Percentiles rank a stretch among this genome's conserved stretches.
Conservation (phyloP, 2,888 invertebrate genomes). For the Raillietiella orientalis region DNA sequence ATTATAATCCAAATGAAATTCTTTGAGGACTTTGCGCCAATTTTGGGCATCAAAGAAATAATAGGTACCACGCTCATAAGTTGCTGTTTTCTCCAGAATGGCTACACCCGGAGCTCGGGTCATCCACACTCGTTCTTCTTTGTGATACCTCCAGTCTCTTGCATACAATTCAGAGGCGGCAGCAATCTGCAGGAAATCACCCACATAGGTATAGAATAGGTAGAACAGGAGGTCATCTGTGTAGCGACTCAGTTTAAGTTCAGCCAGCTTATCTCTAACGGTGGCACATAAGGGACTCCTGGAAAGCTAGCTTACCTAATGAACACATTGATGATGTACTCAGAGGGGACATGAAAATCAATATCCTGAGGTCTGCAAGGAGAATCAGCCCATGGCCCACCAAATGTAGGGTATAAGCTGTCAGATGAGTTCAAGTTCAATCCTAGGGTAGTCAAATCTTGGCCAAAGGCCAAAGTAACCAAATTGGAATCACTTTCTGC, state of each 20-base stretch:
- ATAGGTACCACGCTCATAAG: constrained; percentile 94
- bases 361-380: constrained; percentile 96
- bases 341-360: constrained; percentile 89
- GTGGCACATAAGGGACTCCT: background rate
- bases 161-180: constrained; percentile 92
- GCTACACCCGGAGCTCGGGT: constrained; percentile 85
- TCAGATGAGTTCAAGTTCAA: constrained; percentile 94
- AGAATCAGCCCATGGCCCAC: constrained; percentile 93
- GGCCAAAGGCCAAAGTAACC: constrained; percentile 82
- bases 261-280: constrained; percentile 58
- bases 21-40: constrained; percentile 96
- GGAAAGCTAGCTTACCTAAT: constrained; percentile 23
- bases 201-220: constrained; percentile 95
- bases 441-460: constrained; percentile 88
- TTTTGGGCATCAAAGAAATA: constrained; percentile 97
- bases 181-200: constrained; percentile 87
- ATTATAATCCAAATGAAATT: constrained; percentile 95
- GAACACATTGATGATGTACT: constrained; percentile 88
- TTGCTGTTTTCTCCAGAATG: constrained; percentile 72
- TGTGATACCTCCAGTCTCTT: constrained; percentile 98
- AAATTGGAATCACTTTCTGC: constrained; percentile 90
- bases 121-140: constrained; percentile 94
- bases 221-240: constrained; percentile 97
- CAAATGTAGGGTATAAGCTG: constrained; percentile 89
- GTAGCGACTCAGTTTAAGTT: constrained; percentile 79